Evolutionary conservation across 2,888 invertebrate genomes (phyloP).

Genomic region (Drosophila anomelani): DNA sequence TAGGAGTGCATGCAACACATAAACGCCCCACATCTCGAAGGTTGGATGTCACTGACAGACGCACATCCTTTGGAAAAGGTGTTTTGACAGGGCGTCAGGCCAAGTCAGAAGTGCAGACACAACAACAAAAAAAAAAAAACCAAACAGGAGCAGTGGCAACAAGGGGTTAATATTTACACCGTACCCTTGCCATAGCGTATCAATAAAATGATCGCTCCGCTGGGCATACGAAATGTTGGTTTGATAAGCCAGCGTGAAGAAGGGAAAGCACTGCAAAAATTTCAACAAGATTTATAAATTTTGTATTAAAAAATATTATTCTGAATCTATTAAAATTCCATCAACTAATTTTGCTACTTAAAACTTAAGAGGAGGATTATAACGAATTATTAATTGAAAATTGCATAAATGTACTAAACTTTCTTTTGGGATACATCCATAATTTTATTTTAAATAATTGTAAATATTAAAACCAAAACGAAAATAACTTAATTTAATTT

Average conservation of each 20-base stretch:
- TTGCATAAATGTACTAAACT: no score
- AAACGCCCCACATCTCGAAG: slow-evolving; percentile 13
- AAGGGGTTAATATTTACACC: slow-evolving; percentile 58
- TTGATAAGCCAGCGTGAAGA: slow-evolving; percentile 38
- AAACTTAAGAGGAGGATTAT: no score
- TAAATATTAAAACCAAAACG: no score
- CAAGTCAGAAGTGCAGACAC: slow-evolving; percentile 47
- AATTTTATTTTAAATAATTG: no score
- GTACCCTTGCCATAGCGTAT: slow-evolving; percentile 52
- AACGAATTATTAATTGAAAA: no score
- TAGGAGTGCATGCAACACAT: slow-evolving; percentile 30
- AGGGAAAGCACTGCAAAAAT: background rate
- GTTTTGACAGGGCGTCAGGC: slow-evolving; percentile 62
- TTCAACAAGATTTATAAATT: background rate
- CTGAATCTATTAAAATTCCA: no score
- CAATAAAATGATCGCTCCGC: slow-evolving; percentile 77
- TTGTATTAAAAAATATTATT: background rate
- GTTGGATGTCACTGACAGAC: slow-evolving; percentile 51
- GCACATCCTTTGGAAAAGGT: slow-evolving; percentile 61
- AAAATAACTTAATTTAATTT: no score
- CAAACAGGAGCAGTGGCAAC: slow-evolving; percentile 23
- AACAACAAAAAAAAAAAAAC: slow-evolving; percentile 9
- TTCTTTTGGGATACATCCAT: no score
- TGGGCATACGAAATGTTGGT: slow-evolving; percentile 66
- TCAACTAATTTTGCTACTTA: no score